A percentile compares a stretch with the other conserved stretches of the same genome.
phyloP scores from a whole-genome alignment of 2,888 invertebrate genomes.

The Anoplius nigerrimus region DNA sequence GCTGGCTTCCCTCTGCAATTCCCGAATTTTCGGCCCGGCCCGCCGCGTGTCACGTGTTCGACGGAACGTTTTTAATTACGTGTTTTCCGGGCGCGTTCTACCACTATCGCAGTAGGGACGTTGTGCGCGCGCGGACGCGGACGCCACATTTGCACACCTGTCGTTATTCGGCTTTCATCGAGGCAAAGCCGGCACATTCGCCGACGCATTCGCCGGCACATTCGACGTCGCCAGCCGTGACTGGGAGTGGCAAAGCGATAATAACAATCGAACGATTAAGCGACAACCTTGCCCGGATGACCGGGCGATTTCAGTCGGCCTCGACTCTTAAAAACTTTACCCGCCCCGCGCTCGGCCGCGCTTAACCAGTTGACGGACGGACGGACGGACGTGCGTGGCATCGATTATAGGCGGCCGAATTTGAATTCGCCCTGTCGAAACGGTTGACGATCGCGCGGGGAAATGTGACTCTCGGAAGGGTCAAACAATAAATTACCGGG shows the following conservation, averaged over 20 bases:
- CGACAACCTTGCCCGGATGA: not conserved
- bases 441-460: conserved; percentile 34
- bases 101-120: too few relatives aligned
- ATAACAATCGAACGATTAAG: conserved; percentile 24
- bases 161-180: not conserved
- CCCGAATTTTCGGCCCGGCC: too few relatives aligned
- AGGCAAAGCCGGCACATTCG: not conserved
- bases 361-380: conserved; percentile 15
- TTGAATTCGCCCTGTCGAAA: conserved; percentile 38
- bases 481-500: conserved; percentile 48
- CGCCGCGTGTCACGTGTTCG: too few relatives aligned
- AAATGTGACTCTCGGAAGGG: conserved; percentile 33
- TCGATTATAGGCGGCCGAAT: conserved; percentile 29
- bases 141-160: too few relatives aligned
- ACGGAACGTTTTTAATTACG: too few relatives aligned
- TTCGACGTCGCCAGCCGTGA: too few relatives aligned
- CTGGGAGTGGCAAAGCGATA: conserved; percentile 15
- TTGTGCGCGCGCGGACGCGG: too few relatives aligned
- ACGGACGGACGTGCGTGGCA: conserved; percentile 32
- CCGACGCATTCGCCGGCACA: too few relatives aligned
- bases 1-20: too few relatives aligned
- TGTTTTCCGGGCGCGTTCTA: too few relatives aligned
- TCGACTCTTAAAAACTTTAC: conserved; percentile 22
- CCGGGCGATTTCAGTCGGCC: not conserved
- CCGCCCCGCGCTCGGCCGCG: not conserved